phyloP scores from a whole-genome alignment of 92 coral and sea anemone species.

The Palythoa heliodiscus region DNA sequence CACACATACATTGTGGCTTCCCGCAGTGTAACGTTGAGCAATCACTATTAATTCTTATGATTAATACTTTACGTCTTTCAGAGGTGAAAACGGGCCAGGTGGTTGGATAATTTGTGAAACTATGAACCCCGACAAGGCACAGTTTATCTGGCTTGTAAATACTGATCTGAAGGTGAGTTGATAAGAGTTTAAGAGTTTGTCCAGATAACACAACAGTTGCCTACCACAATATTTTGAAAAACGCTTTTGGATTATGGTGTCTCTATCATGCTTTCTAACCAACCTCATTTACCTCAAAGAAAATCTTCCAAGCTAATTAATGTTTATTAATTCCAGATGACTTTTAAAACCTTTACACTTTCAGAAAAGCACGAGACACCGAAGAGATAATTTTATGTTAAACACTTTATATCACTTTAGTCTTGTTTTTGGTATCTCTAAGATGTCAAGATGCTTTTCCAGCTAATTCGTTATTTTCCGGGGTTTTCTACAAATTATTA shows the following conservation, averaged over 20 bases:
- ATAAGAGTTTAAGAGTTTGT: not conserved
- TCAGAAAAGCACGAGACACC: not conserved
- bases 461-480: too few relatives aligned
- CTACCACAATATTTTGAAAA: not conserved
- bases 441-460: too few relatives aligned
- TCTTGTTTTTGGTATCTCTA: too few relatives aligned
- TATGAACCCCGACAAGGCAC: conserved; percentile 72
- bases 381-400: too few relatives aligned
- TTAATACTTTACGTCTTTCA: conserved; percentile 11
- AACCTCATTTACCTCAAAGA: not conserved
- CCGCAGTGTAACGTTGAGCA: too few relatives aligned
- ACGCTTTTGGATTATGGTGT: not conserved
- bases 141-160: conserved; percentile 85
- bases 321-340: not conserved
- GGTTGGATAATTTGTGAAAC: conserved; percentile 88
- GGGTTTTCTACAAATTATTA: too few relatives aligned
- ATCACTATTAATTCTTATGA: too few relatives aligned
- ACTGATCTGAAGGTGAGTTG: conserved; percentile 84
- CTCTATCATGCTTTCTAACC: not conserved
- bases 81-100: conserved; percentile 87
- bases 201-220: not conserved
- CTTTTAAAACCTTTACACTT: not conserved
- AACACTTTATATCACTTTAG: too few relatives aligned
- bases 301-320: not conserved
- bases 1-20: too few relatives aligned